Conservation (phyloP, 1,140 invertebrate species). For the Zaprionus camerounensis region DNA sequence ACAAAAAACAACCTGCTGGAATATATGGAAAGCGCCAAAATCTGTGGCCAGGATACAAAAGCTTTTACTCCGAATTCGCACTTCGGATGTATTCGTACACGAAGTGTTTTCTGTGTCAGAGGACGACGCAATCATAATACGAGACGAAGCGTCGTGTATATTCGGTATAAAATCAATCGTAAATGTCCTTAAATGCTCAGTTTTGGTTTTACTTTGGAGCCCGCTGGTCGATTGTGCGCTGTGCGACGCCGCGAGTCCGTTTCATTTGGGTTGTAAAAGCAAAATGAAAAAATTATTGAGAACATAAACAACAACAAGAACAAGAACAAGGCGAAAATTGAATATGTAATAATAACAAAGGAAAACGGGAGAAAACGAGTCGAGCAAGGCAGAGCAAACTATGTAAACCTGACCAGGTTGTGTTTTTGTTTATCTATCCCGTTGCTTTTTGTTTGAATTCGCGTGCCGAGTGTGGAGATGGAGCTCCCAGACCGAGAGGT, state of each 20-base stretch:
- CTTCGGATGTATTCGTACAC: conserved; percentile 43
- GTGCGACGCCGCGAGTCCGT: conserved; percentile 47
- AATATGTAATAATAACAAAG: conserved; percentile 39
- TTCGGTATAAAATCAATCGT: conserved; percentile 84
- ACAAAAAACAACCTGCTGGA: conserved; percentile 79
- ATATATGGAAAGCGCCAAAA: conserved; percentile 35
- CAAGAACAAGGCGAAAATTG: conserved; percentile 23
- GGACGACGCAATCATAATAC: conserved; percentile 13
- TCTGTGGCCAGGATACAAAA: conserved; percentile 35
- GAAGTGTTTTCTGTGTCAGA: conserved; percentile 69
- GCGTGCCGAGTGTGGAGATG: neutral
- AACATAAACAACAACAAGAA: conserved; percentile 33
- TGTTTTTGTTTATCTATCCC: conserved; percentile 36
- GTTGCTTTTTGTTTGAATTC: neutral
- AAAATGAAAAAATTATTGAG: conserved; percentile 40
- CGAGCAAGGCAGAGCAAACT: conserved; percentile 29
- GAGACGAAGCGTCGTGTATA: conserved; percentile 43
- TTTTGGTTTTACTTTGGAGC: conserved; percentile 75
- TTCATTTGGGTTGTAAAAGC: conserved; percentile 46
- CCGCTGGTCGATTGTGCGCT: conserved; percentile 59
- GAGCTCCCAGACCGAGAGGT: neutral
- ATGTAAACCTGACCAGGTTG: conserved; percentile 18
- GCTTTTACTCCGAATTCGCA: conserved; percentile 61
- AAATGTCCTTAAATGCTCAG: conserved; percentile 83
- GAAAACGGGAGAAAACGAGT: conserved; percentile 9